Evolutionary conservation across 2,113 vertebrate genomes (phyloP).

Genomic region (Taurulus bubalis): DNA sequence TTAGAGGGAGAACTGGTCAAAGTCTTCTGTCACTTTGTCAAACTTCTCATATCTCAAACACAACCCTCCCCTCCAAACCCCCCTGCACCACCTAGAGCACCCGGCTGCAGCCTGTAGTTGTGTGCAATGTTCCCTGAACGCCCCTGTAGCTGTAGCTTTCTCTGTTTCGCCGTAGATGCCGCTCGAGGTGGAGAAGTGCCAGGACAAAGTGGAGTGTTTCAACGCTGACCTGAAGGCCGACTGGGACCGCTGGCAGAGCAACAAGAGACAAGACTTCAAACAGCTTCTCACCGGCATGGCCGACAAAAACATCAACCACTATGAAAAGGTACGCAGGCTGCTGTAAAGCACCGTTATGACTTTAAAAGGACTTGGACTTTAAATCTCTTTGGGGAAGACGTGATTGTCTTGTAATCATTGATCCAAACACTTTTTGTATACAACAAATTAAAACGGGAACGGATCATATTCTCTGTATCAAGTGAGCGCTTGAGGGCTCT

Average conservation of each 20-base stretch:
- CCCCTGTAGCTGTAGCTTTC: slow-evolving; percentile 63
- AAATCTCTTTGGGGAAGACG: neutral
- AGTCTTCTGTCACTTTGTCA: neutral
- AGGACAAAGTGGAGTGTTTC: slow-evolving; percentile 96
- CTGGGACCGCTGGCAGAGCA: slow-evolving; percentile 98
- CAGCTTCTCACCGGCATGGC: slow-evolving; percentile 95
- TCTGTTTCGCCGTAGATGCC: slow-evolving; percentile 85
- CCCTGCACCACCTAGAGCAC: neutral
- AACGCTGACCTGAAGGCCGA: slow-evolving; percentile 98
- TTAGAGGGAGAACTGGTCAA: neutral
- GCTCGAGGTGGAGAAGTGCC: slow-evolving; percentile 93
- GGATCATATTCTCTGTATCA: neutral
- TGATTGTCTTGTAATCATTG: neutral
- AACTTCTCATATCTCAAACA: neutral
- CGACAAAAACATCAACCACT: slow-evolving; percentile 96
- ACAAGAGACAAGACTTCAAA: slow-evolving; percentile 96
- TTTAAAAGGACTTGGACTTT: neutral
- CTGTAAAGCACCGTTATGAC: neutral
- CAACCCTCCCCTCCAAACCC: neutral
- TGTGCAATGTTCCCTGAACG: slow-evolving; percentile 16
- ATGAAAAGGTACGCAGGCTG: slow-evolving; percentile 90
- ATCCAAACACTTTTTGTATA: neutral
- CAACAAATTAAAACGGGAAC: neutral
- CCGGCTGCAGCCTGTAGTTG: slow-evolving; percentile 12
- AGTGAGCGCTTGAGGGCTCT: neutral